phyloP scores from a whole-genome alignment of 2,113 vertebrate genomes.

The Heterochromis multidens region DNA sequence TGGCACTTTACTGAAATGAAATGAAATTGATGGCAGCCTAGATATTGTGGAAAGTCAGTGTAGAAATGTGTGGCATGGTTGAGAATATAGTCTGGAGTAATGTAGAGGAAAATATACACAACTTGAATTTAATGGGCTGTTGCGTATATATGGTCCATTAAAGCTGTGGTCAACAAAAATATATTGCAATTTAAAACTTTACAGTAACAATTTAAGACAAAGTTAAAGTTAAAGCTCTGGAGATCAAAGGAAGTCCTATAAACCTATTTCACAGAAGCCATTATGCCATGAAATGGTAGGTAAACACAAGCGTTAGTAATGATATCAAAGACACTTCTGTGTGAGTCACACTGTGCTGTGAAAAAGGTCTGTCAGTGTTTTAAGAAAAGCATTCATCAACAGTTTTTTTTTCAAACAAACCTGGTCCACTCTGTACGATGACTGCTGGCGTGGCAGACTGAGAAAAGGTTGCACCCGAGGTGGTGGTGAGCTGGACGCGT shows the following conservation, averaged over 20 bases:
- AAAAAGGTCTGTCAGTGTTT: not conserved
- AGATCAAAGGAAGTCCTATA: not conserved
- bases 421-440: constrained; percentile 58
- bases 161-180: not conserved
- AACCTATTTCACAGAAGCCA: not conserved
- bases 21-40: not conserved
- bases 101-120: constrained; percentile 1
- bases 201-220: not conserved
- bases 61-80: not conserved
- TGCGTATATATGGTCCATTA: not conserved
- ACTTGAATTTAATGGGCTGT: constrained; percentile 9
- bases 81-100: constrained; percentile 7
- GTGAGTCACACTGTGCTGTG: not conserved
- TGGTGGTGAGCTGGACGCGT: constrained; percentile 29
- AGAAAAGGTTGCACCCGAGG: constrained; percentile 55
- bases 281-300: not conserved
- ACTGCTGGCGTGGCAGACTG: constrained; percentile 67
- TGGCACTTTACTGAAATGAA: not conserved
- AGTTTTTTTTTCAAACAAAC: constrained; percentile 37
- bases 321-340: not conserved
- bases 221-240: not conserved
- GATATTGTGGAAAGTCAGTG: not conserved
- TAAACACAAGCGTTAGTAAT: not conserved
- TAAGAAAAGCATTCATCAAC: not conserved
- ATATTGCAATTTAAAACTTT: not conserved